Evolutionary conservation across 2,797 vertebrate species (phyloP).

Genomic region (Podargus strigoides): DNA sequence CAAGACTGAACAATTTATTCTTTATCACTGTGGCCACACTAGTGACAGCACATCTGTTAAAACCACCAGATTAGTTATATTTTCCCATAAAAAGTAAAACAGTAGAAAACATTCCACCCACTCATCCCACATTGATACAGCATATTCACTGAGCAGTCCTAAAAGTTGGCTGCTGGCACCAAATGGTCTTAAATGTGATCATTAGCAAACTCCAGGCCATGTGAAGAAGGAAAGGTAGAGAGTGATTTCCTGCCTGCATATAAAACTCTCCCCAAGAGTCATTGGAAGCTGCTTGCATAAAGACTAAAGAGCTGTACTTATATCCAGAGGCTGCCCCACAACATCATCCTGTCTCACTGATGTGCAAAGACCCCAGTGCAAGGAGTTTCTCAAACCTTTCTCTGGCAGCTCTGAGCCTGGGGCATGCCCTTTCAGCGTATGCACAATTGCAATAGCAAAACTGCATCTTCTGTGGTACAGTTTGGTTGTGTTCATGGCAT

Average conservation of each 20-base stretch:
- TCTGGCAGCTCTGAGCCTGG: neutral
- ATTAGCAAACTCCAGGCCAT: neutral
- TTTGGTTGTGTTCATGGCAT: neutral
- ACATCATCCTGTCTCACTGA: neutral
- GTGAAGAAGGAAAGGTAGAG: conserved; percentile 9
- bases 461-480: neutral
- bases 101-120: conserved; percentile 56
- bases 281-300: neutral
- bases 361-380: neutral
- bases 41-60: conserved; percentile 50
- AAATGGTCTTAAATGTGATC: conserved; percentile 35
- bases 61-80: conserved; percentile 33
- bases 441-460: neutral
- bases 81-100: conserved; percentile 41
- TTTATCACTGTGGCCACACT: conserved; percentile 1
- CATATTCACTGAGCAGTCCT: conserved; percentile 17
- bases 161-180: conserved; percentile 41
- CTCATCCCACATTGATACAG: neutral
- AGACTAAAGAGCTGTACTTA: rapidly evolving
- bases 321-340: neutral
- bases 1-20: conserved; percentile 45
- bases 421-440: neutral
- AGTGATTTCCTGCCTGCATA: neutral
- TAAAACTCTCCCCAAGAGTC: neutral
- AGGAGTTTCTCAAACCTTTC: neutral